A percentile compares a stretch with the other conserved stretches of the same genome.
These are phyloP conservation scores for Chaetodon auriga DNA, from an alignment of 2,113 vertebrate species.

Conservation along the genomic window DNA sequence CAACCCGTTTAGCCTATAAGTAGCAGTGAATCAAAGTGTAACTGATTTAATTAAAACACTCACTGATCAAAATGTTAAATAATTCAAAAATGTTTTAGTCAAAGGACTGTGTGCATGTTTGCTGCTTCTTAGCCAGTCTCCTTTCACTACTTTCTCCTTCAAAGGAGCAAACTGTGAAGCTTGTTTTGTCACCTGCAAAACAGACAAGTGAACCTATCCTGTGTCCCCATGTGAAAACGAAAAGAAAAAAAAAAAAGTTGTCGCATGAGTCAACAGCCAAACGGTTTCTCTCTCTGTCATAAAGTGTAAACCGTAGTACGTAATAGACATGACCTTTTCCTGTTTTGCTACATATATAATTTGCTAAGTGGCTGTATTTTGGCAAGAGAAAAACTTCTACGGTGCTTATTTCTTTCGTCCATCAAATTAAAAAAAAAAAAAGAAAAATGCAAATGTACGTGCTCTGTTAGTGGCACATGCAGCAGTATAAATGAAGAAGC, in stretches of 20 bases:
- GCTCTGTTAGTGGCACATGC: neutral
- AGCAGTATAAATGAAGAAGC: neutral
- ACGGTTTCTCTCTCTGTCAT: neutral
- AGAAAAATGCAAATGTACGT: neutral
- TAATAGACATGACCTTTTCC: neutral
- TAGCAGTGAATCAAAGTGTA: constrained; percentile 4
- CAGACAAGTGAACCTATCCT: neutral
- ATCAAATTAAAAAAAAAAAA: neutral
- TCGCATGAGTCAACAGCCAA: neutral
- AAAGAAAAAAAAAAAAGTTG: neutral
- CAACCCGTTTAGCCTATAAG: neutral
- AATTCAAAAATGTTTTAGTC: neutral
- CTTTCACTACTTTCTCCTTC: neutral
- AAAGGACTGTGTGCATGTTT: neutral
- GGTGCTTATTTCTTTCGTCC: neutral
- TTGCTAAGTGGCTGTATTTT: neutral
- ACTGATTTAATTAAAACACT: neutral
- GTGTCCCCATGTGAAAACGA: neutral
- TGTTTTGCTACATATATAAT: constrained; percentile 1
- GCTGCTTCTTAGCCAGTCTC: neutral
- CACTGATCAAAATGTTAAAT: neutral
- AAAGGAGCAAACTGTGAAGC: neutral
- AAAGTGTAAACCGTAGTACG: neutral
- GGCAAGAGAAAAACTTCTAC: neutral
- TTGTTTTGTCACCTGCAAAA: neutral